Percentiles rank a stretch among this genome's conserved stretches.
These are phyloP conservation scores for Falco concolor DNA, from an alignment of 2,797 vertebrate species.

Conservation along the genomic window DNA sequence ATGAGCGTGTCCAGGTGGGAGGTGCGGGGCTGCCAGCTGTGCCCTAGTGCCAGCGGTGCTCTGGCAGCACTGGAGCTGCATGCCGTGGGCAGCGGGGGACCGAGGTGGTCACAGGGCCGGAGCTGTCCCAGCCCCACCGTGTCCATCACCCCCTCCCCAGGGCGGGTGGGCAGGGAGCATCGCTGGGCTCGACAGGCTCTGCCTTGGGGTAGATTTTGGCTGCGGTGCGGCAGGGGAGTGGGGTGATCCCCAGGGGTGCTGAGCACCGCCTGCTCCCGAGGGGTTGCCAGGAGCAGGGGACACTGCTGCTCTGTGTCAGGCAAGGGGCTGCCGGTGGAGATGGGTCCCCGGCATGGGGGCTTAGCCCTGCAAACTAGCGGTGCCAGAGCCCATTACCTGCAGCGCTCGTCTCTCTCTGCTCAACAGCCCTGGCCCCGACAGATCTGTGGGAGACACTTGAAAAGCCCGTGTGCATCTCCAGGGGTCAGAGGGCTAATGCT, in stretches of 20 bases:
- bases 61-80: fast-evolving
- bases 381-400: background rate
- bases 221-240: background rate
- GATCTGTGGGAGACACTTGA: background rate
- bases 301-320: fast-evolving
- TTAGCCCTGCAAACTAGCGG: fast-evolving
- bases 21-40: background rate
- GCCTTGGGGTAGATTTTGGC: background rate
- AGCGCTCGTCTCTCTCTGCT: background rate
- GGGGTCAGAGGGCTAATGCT: background rate
- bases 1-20: background rate
- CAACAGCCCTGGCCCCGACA: fast-evolving
- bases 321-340: background rate
- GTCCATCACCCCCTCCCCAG: background rate
- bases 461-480: background rate
- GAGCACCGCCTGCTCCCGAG: background rate
- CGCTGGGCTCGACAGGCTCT: fast-evolving
- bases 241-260: background rate
- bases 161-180: fast-evolving
- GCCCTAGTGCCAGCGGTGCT: fast-evolving
- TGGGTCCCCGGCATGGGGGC: fast-evolving
- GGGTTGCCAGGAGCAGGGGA: background rate
- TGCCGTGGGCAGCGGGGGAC: background rate
- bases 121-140: background rate
- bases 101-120: fast-evolving